Conservation (phyloP, 2,888 invertebrate species). For the Linnaemya tessellans region DNA sequence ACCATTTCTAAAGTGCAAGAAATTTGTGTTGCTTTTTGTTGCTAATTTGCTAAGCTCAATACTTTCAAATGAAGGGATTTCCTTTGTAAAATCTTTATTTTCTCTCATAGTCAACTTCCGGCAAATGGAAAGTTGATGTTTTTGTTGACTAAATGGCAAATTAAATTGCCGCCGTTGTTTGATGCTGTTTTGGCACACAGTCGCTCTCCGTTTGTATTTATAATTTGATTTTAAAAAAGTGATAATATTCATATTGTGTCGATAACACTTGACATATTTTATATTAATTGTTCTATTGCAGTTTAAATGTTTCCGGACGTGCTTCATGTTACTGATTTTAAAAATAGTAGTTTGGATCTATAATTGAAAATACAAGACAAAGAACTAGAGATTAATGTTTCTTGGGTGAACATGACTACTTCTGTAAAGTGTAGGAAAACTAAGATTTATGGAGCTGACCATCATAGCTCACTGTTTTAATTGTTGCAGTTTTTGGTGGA, state of each 20-base stretch:
- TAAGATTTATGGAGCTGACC: too few relatives aligned
- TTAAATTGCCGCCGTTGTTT: not conserved
- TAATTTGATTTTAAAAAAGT: constrained; percentile 83
- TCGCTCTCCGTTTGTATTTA: constrained; percentile 82
- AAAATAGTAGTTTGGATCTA: not conserved
- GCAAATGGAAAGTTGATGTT: constrained; percentile 27
- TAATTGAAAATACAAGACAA: not conserved
- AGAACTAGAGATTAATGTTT: not conserved
- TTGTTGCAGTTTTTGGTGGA: too few relatives aligned
- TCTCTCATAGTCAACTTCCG: constrained; percentile 29
- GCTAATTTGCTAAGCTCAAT: constrained; percentile 43
- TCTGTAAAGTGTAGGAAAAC: too few relatives aligned
- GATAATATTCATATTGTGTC: constrained; percentile 68
- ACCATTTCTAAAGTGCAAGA: constrained; percentile 69
- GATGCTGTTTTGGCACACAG: not conserved
- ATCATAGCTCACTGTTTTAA: too few relatives aligned
- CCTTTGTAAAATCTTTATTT: constrained; percentile 40
- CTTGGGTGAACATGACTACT: too few relatives aligned
- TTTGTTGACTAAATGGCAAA: not conserved
- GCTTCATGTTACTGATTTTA: constrained; percentile 21
- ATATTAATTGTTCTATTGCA: constrained; percentile 43
- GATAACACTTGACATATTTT: constrained; percentile 56
- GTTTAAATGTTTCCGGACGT: constrained; percentile 11
- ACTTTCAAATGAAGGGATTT: constrained; percentile 37
- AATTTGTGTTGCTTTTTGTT: constrained; percentile 65